Percentiles rank a stretch among this genome's conserved stretches.
These are phyloP conservation scores for Halichoeres trimaculatus DNA, from an alignment of 2,113 vertebrate genomes.

Conservation along the genomic window DNA sequence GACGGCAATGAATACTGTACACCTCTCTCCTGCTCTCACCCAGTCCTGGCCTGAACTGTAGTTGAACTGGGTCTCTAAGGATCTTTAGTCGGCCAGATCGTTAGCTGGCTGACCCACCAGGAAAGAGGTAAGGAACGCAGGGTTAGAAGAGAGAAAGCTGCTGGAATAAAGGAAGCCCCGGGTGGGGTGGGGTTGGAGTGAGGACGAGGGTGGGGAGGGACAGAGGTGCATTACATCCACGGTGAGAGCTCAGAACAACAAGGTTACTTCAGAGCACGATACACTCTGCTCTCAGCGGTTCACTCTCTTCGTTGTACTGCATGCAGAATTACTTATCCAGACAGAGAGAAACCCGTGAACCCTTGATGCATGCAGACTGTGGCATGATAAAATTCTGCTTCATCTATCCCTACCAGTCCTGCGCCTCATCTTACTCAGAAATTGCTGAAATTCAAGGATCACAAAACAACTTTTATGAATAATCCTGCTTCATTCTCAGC, in stretches of 20 bases:
- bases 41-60: constrained; percentile 77
- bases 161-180: constrained; percentile 45
- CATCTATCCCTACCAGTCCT: constrained; percentile 42
- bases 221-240: constrained; percentile 53
- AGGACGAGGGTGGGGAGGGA: constrained; percentile 12
- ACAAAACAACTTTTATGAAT: constrained; percentile 33
- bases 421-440: constrained; percentile 52
- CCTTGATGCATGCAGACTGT: constrained; percentile 44
- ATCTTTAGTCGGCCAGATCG: constrained; percentile 74
- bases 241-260: constrained; percentile 62
- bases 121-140: constrained; percentile 57
- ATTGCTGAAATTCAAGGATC: constrained; percentile 38
- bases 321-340: constrained; percentile 69
- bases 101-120: constrained; percentile 80
- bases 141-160: constrained; percentile 44
- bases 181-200: constrained; percentile 18
- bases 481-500: constrained; percentile 21
- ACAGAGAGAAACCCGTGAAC: constrained; percentile 53
- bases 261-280: constrained; percentile 58
- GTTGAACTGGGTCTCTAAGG: constrained; percentile 79
- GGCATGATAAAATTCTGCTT: constrained; percentile 40
- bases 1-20: constrained; percentile 45
- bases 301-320: constrained; percentile 40
- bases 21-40: constrained; percentile 41
- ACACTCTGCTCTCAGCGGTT: constrained; percentile 48